Conservation (phyloP, 2,113 vertebrate species). For the Pterocles orientalis region DNA sequence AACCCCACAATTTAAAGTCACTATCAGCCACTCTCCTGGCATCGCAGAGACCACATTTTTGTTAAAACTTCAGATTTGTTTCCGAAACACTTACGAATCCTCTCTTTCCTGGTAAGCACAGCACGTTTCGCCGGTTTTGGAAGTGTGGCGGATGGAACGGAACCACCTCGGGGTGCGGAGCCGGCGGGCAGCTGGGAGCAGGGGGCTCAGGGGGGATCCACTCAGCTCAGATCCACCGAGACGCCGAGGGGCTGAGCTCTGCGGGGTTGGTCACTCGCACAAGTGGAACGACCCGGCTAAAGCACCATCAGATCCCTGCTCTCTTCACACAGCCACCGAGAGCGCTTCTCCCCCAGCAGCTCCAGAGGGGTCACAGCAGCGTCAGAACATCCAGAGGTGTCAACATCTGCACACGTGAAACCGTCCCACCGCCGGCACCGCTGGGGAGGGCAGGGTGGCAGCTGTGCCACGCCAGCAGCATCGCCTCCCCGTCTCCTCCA, state of each 20-base stretch:
- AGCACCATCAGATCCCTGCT: not conserved
- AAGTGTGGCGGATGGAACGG: accelerated
- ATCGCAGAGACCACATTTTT: not conserved
- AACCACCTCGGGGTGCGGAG: accelerated
- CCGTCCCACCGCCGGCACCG: accelerated
- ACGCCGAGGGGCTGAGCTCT: accelerated
- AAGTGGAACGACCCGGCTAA: not conserved
- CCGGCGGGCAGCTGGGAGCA: not conserved
- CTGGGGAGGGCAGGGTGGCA: accelerated
- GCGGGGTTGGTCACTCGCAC: not conserved
- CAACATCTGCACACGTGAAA: accelerated
- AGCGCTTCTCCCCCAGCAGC: accelerated
- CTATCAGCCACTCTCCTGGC: not conserved
- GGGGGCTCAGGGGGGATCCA: not conserved
- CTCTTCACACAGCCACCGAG: not conserved
- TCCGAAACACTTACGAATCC: not conserved
- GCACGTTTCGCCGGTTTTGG: not conserved
- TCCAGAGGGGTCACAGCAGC: not conserved
- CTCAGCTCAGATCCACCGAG: not conserved
- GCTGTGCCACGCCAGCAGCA: accelerated
- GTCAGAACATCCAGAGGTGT: accelerated
- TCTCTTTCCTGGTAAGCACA: not conserved
- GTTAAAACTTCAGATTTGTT: not conserved
- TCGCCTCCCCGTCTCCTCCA: no score
- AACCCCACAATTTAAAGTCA: not conserved